Evolutionary conservation across 2,888 invertebrate species (phyloP), one percentile per base, ranked within the genome.

Genomic region (Agonopterix alstromeriana): DNA sequence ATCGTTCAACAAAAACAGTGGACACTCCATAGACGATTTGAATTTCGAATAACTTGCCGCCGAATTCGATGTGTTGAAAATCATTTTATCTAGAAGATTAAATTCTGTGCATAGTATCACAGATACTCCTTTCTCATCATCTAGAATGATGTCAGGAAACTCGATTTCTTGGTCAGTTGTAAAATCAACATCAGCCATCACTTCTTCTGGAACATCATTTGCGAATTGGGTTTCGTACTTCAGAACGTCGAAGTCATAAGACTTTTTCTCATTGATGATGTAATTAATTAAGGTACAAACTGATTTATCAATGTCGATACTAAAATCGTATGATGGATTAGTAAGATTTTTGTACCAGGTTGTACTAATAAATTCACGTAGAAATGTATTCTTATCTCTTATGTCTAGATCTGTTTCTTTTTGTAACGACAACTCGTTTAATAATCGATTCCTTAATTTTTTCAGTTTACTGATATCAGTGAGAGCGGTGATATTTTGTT

Each of bases 71-170:
- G 7, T 46, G 49, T 67, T 60, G 46, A 72, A 65, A 52, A 71
- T 71, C 1, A 70, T 59, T 58, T 67, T 72, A 7, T 70, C 58
- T 11, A 73, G 50, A 48, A 74, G 48, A 58, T 64, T 66, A 0
- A 63, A 55, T 46, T 65, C 49, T 2, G 63, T 64, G 42, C 68
- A 45, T 40, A 74, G 47, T 45, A 75, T 48, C 35, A 75, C 75
- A 46, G 75, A 73, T 2, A 75, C 60, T 50, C 72, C 73, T 58
- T 63, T 74, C 0, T 74, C 68, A 40, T 72, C 64, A 7, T 61
- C 61, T 12, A 70, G 44, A 53, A 75, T 74, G 3, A 75, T 58
- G 47, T 75, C 75, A 43, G 74, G 75, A 38, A 75, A 75, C 35
- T 56, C 56, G 10, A 74, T 70, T 58, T 70, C 67, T 60, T 70